phyloP scores from a whole-genome alignment of 2,113 vertebrate genomes.

The Rhabdomys dilectus region DNA sequence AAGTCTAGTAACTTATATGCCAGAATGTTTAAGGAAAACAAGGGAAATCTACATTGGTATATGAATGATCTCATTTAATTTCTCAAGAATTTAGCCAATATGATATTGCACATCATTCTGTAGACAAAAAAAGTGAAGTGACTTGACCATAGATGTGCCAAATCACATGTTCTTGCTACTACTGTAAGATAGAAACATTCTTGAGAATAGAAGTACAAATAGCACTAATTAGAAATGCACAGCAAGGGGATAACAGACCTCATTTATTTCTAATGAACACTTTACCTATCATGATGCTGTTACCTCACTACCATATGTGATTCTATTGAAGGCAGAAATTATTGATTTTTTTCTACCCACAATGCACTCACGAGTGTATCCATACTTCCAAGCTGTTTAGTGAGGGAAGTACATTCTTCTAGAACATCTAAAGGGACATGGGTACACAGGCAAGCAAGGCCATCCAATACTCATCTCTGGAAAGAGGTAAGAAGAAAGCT shows the following conservation, averaged over 20 bases:
- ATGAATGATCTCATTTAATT: not conserved
- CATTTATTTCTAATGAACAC: slow-evolving; percentile 24
- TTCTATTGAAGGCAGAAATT: not conserved
- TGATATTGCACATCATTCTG: slow-evolving; percentile 8
- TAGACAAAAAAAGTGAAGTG: not conserved
- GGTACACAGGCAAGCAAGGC: not conserved
- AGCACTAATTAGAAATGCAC: not conserved
- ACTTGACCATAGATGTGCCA: not conserved
- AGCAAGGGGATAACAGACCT: not conserved
- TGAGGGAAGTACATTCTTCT: not conserved
- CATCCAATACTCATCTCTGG: not conserved
- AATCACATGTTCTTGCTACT: not conserved
- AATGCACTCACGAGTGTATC: not conserved
- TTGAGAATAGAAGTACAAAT: not conserved
- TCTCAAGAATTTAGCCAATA: not conserved
- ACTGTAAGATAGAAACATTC: not conserved
- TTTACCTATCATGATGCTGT: not conserved
- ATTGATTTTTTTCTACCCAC: not conserved
- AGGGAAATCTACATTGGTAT: not conserved
- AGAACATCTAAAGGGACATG: not conserved
- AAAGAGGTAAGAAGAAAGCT: not conserved
- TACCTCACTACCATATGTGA: not conserved
- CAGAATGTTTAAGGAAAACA: not conserved
- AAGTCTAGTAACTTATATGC: not conserved
- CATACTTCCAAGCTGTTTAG: not conserved